phyloP scores from a whole-genome alignment of 1,140 invertebrate species.

The Thaumatotibia leucotreta region DNA sequence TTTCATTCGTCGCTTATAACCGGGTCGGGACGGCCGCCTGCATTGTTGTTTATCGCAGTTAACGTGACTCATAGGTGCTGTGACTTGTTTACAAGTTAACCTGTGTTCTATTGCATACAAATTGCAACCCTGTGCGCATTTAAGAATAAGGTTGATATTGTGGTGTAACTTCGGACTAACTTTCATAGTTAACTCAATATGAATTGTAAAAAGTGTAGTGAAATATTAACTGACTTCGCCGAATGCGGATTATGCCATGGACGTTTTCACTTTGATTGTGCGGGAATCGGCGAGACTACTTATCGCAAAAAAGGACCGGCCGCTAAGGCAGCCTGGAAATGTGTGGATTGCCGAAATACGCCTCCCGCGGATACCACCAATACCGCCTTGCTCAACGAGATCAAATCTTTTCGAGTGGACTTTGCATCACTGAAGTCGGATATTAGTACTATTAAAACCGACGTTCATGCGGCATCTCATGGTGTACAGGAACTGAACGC shows the following conservation, averaged over 20 bases:
- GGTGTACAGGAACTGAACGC: neutral
- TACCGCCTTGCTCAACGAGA: neutral
- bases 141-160: too few relatives aligned
- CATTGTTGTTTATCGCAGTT: too few relatives aligned
- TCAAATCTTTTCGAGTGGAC: neutral
- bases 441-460: neutral
- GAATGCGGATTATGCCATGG: neutral
- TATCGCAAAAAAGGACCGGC: neutral
- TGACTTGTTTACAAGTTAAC: too few relatives aligned
- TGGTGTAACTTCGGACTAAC: too few relatives aligned
- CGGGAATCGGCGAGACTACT: neutral
- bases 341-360: neutral
- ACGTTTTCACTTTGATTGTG: neutral
- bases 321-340: neutral
- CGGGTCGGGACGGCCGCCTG: too few relatives aligned
- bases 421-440: too few relatives aligned
- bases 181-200: neutral
- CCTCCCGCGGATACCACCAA: neutral
- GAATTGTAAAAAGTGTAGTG: neutral
- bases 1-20: too few relatives aligned
- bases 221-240: neutral
- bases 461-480: neutral
- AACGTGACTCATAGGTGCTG: too few relatives aligned
- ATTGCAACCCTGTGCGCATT: too few relatives aligned
- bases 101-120: too few relatives aligned